Conservation (phyloP, 2,797 vertebrate genomes). For the Erpetoichthys calabaricus region DNA sequence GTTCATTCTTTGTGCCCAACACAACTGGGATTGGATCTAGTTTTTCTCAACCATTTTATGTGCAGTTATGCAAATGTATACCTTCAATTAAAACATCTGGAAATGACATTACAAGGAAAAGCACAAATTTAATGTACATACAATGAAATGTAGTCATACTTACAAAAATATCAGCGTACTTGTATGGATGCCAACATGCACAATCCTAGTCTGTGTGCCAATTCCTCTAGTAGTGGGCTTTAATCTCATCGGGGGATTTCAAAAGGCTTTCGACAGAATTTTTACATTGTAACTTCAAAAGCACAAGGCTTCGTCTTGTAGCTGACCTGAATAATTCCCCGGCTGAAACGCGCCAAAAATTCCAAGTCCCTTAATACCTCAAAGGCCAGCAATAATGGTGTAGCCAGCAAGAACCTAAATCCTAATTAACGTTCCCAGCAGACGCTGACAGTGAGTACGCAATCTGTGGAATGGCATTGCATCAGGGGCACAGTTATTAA, state of each 20-base stretch:
- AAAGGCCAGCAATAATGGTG: not conserved
- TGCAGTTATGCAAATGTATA: no score
- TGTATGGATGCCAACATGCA: not conserved
- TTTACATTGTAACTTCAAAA: not conserved
- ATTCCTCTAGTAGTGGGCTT: not conserved
- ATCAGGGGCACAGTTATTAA: not conserved
- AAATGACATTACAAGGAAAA: no score
- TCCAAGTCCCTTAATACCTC: not conserved
- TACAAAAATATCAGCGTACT: not conserved
- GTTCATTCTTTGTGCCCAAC: no score
- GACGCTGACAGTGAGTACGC: not conserved
- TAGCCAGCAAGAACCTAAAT: conserved; percentile 5
- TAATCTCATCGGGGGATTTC: conserved; percentile 4
- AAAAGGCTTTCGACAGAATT: not conserved
- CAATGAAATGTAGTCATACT: not conserved
- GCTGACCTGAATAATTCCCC: conserved; percentile 3
- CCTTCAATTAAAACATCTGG: no score
- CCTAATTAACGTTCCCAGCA: not conserved
- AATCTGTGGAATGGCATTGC: not conserved
- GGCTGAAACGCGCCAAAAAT: not conserved
- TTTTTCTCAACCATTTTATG: no score
- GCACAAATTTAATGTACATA: not conserved
- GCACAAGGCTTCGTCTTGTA: not conserved
- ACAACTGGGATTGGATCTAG: no score
- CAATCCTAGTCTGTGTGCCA: not conserved